Percentiles rank a stretch among this genome's conserved stretches.
These are phyloP conservation scores for Rhincodon typus DNA, from an alignment of 2,797 vertebrate species.

Conservation along the genomic window DNA sequence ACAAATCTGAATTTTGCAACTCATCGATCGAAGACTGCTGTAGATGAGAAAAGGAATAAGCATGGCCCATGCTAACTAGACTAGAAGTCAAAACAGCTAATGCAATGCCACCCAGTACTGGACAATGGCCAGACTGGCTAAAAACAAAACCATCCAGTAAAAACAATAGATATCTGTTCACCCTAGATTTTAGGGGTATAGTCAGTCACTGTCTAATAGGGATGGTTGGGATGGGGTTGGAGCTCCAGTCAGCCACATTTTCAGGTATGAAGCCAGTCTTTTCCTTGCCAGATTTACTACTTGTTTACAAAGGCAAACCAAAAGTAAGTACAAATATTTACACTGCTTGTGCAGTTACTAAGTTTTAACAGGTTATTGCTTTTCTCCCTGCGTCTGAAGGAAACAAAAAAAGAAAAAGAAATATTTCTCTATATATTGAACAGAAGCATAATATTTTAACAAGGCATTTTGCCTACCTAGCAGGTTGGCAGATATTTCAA, in stretches of 20 bases:
- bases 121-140: background rate
- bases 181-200: background rate
- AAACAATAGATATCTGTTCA: too few relatives aligned
- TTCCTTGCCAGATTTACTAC: background rate
- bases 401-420: constrained; percentile 21
- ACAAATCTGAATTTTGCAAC: background rate
- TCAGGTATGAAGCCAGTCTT: background rate
- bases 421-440: background rate
- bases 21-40: background rate
- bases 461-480: constrained; percentile 4
- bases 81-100: background rate
- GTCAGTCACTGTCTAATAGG: background rate
- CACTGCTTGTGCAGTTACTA: constrained; percentile 18
- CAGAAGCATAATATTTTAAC: background rate
- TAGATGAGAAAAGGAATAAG: background rate
- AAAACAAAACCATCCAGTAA: background rate
- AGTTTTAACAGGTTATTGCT: constrained; percentile 35
- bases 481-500: constrained; percentile 6
- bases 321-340: background rate
- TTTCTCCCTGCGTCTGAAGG: constrained; percentile 19
- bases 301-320: constrained; percentile 29
- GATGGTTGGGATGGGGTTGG: background rate
- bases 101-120: background rate
- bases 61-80: background rate
- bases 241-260: constrained; percentile 8